Conservation (phyloP, 2,797 vertebrate genomes). For the Tapera naevia region DNA sequence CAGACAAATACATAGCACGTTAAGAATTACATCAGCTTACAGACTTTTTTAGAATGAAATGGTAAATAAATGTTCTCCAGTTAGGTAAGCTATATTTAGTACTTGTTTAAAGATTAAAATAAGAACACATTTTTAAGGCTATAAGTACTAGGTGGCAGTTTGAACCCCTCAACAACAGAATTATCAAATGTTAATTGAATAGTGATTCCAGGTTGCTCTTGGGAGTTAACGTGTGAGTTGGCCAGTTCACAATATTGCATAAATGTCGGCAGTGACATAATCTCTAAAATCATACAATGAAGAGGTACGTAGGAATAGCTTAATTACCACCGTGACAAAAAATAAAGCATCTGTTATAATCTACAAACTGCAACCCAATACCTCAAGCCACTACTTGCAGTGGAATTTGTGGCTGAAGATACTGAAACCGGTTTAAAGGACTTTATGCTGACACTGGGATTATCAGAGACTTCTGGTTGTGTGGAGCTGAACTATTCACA, state of each 20-base stretch:
- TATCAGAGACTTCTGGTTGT: background rate
- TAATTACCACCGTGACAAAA: background rate
- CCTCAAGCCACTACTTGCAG: constrained; percentile 23
- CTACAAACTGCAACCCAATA: constrained; percentile 30
- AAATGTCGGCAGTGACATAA: background rate
- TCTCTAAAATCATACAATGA: constrained; percentile 1
- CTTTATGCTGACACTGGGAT: background rate
- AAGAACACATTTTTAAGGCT: background rate
- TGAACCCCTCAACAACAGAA: background rate
- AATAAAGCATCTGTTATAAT: background rate
- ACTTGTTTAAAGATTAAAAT: background rate
- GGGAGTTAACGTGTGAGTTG: background rate
- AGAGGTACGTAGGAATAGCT: background rate
- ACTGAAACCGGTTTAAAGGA: background rate
- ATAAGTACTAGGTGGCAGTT: constrained; percentile 4
- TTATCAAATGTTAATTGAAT: background rate
- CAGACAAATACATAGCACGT: background rate
- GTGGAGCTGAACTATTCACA: constrained; percentile 6
- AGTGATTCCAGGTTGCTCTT: background rate
- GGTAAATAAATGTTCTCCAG: background rate
- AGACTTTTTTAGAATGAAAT: background rate
- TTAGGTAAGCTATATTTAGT: background rate
- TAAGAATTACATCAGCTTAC: background rate
- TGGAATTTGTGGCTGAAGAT: background rate
- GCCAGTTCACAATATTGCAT: background rate